Evolutionary conservation across 2,888 invertebrate species (phyloP).

Genomic region (Nephrotoma guestfalica): DNA sequence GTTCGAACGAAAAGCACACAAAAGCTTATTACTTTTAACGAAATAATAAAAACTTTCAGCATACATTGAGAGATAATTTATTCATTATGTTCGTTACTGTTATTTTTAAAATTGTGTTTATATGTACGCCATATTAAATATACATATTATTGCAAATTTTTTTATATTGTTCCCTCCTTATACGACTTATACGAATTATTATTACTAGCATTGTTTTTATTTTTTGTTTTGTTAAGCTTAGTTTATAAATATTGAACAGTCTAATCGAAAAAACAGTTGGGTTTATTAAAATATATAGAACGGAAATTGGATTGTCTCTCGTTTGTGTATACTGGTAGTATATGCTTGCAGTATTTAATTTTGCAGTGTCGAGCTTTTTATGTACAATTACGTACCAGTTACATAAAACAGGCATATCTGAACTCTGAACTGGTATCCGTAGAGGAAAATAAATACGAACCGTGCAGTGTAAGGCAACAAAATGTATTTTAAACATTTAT

Average conservation of each 20-base stretch:
- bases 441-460: no score
- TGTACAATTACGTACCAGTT: neutral
- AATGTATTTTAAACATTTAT: no score
- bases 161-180: neutral
- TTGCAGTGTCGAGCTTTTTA: neutral
- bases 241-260: neutral
- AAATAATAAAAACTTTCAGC: neutral
- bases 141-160: neutral
- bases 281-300: neutral
- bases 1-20: neutral
- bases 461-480: no score
- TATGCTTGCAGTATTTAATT: neutral
- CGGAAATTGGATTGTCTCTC: neutral
- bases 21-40: neutral
- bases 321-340: neutral
- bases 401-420: neutral
- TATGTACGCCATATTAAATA: neutral
- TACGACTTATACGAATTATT: neutral
- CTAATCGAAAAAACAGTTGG: neutral
- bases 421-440: neutral
- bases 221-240: neutral
- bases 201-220: neutral
- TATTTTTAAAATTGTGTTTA: neutral
- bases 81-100: neutral
- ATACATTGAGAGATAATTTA: neutral